Conservation (phyloP, 2,113 vertebrate genomes). For the Oryctolagus cuniculus region DNA sequence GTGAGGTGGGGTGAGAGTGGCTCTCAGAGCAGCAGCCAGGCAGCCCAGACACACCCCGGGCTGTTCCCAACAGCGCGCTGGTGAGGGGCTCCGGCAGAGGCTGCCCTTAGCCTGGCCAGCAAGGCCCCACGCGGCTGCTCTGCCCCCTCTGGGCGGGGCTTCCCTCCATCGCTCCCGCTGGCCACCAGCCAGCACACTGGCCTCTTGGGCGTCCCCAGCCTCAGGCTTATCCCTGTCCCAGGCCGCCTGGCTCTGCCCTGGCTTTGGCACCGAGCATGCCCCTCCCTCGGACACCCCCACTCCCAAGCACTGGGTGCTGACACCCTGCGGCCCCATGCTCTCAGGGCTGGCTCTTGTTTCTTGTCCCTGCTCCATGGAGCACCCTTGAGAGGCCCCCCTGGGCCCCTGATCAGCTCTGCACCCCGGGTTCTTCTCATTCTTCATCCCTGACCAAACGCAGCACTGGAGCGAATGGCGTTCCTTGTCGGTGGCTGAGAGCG, state of each 20-base stretch:
- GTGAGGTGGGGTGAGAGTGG: neutral
- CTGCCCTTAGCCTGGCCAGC: neutral
- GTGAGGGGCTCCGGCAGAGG: neutral
- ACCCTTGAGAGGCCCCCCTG: neutral
- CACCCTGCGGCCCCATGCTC: neutral
- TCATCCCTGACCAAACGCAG: neutral
- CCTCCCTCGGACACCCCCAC: neutral
- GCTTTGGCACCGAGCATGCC: neutral
- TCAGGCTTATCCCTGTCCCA: neutral
- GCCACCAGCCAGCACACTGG: accelerated
- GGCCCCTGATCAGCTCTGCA: neutral
- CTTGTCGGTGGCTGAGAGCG: neutral
- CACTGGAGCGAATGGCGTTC: neutral
- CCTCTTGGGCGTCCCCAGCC: neutral
- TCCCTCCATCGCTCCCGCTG: neutral
- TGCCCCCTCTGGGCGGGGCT: neutral
- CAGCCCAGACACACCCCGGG: neutral
- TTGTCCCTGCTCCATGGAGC: neutral
- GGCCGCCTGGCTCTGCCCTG: neutral
- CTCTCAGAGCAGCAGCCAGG: neutral
- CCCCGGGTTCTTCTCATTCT: neutral
- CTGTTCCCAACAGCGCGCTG: neutral
- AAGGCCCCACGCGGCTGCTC: neutral
- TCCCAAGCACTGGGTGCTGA: neutral
- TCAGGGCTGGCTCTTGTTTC: neutral